These are phyloP conservation scores for Lobophora halterata DNA, from an alignment of 2,888 invertebrate species.

Conservation along the genomic window DNA sequence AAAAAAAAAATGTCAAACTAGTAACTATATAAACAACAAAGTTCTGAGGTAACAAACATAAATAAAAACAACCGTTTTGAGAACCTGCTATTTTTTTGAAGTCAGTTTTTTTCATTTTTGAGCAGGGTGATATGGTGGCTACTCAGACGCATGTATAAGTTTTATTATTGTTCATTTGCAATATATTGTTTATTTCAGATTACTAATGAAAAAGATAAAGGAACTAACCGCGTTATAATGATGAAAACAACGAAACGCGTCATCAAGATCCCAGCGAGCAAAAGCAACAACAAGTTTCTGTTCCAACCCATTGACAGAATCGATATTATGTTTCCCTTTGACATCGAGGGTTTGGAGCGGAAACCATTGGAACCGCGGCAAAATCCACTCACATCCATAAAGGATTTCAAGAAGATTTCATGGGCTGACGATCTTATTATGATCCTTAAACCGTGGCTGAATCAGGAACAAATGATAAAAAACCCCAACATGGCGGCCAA, in stretches of 20 bases:
- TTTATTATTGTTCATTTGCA: not conserved
- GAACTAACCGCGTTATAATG: constrained; percentile 82
- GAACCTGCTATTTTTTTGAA: no score
- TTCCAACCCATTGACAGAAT: constrained; percentile 66
- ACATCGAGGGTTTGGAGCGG: constrained; percentile 51
- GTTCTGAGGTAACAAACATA: no score
- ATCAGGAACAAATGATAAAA: constrained; percentile 45
- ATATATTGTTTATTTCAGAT: constrained; percentile 76
- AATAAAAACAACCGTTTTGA: no score
- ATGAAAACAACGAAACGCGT: constrained; percentile 87
- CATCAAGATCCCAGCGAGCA: constrained; percentile 82
- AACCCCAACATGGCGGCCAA: constrained; percentile 70
- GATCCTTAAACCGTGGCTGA: constrained; percentile 61
- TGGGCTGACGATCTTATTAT: constrained; percentile 68
- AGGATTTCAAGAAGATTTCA: constrained; percentile 60
- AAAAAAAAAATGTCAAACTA: no score
- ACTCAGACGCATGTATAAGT: no score
- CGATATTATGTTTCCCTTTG: constrained; percentile 68
- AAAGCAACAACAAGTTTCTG: constrained; percentile 59
- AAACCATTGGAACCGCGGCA: constrained; percentile 51
- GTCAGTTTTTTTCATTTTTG: no score
- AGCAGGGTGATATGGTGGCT: no score
- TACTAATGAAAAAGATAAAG: constrained; percentile 78
- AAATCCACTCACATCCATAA: constrained; percentile 55
- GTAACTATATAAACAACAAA: no score